phyloP scores from a whole-genome alignment of 2,888 invertebrate genomes.

The Parasteatoda lunata region DNA sequence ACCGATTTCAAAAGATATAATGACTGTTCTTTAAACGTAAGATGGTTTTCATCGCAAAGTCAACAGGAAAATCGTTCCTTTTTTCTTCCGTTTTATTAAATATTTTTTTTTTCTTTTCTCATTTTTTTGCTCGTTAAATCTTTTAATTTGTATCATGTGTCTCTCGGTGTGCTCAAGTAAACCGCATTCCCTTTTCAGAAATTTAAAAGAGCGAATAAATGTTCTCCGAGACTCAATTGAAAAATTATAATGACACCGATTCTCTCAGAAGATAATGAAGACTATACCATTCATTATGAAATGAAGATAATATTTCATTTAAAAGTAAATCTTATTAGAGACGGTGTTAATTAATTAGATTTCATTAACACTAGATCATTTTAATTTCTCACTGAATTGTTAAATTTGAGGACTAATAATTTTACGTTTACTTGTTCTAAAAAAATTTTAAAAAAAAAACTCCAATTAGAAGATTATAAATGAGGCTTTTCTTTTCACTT shows the following conservation, averaged over 20 bases:
- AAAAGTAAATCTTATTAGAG: conserved; percentile 18
- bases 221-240: conserved; percentile 53
- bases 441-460: no score
- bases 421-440: neutral
- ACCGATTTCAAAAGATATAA: conserved; percentile 58
- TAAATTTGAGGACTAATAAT: conserved; percentile 1
- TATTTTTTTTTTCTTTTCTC: conserved; percentile 25
- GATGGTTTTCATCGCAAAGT: conserved; percentile 57
- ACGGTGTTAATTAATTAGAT: conserved; percentile 66
- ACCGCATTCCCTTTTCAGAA: conserved; percentile 9
- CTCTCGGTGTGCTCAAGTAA: conserved; percentile 20
- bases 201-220: conserved; percentile 63
- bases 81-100: neutral
- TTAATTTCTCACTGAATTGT: conserved; percentile 12
- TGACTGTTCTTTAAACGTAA: conserved; percentile 49
- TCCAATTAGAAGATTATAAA: no score
- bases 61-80: conserved; percentile 37
- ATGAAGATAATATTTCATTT: conserved; percentile 51
- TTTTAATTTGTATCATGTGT: conserved; percentile 67
- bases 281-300: conserved; percentile 17
- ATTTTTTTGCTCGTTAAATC: conserved; percentile 60
- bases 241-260: conserved; percentile 49
- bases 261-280: neutral
- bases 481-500: no score
- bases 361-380: conserved; percentile 54